Conservation (phyloP, 2,888 invertebrate genomes). For the Biston betularia region DNA sequence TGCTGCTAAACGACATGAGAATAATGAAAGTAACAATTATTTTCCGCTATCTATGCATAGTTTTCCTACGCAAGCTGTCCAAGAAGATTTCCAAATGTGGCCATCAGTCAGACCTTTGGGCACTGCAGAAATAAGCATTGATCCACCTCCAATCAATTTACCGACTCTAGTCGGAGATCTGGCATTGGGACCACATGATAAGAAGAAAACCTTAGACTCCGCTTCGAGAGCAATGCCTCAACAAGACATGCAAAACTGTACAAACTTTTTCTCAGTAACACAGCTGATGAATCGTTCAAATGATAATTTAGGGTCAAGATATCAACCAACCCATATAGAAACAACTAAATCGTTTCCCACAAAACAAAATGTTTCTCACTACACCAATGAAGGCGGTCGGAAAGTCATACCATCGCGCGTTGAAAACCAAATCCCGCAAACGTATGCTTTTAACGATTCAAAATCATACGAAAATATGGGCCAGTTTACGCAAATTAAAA, state of each 20-base stretch:
- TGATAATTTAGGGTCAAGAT: slow-evolving; percentile 70
- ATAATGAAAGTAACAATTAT: slow-evolving; percentile 68
- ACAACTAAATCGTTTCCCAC: slow-evolving; percentile 57
- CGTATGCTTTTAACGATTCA: slow-evolving; percentile 72
- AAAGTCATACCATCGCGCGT: slow-evolving; percentile 65
- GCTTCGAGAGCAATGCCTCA: slow-evolving; percentile 62
- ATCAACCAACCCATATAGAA: slow-evolving; percentile 66
- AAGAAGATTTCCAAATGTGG: slow-evolving; percentile 80
- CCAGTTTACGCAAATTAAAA: slow-evolving; percentile 68
- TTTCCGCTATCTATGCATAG: slow-evolving; percentile 79
- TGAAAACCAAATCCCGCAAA: slow-evolving; percentile 69
- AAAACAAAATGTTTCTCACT: slow-evolving; percentile 69
- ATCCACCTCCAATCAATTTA: slow-evolving; percentile 80
- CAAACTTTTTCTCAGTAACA: slow-evolving; percentile 79
- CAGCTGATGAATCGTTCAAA: slow-evolving; percentile 80
- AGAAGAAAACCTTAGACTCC: slow-evolving; percentile 71
- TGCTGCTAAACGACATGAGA: slow-evolving; percentile 67
- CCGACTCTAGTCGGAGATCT: slow-evolving; percentile 80
- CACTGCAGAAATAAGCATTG: slow-evolving; percentile 80
- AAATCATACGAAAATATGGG: slow-evolving; percentile 71
- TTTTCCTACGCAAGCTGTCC: slow-evolving; percentile 68
- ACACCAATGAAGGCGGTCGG: slow-evolving; percentile 64
- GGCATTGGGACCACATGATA: slow-evolving; percentile 80
- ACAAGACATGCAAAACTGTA: slow-evolving; percentile 73
- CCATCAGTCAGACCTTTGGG: slow-evolving; percentile 76